Evolutionary conservation across 2,797 vertebrate species (phyloP), one percentile per base, ranked within the genome.

Genomic region (Crocodylus rhombifer): DNA sequence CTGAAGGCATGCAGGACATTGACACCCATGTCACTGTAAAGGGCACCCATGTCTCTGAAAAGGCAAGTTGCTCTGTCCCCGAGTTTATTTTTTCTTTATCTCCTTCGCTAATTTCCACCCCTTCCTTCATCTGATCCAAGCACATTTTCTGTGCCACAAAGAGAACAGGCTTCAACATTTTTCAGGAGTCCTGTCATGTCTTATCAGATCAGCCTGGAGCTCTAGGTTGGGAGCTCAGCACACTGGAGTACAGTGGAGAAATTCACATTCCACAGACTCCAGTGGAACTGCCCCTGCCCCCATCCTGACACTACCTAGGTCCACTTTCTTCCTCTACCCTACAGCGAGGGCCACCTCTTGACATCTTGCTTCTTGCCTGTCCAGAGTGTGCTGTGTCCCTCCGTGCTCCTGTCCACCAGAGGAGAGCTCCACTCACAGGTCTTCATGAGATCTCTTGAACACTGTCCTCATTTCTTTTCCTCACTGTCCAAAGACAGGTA

Each of bases 151-250:
- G 26, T 20, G 61, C 9, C 62, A 69, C 25, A 55, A 77, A 55
- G 57, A 82, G 75, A 82, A 65, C 0, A n/a, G 6, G 28, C 93
- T 67, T 30, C 75, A 92, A 62, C 28, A 14, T 80, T 81, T 88
- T 80, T 60, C 77, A 77, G 4, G 71, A 7, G 56, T 63, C 93
- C 82, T 93, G 80, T 90, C 82, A 90, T 90, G 60, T 76, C 75
- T 90, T 90, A 90, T 85, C 88, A 85, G 88, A 85, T 90, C 77
- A 64, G 77, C 21, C 67, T 93, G 80, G 79, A 87, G 71, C 55
- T 87, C 77, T 71, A 57, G 69, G 84, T 64, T 33, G 33, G 84
- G 58, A 74, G 51, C 87, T 36, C 20, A 33, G 67, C 36, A 2
- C 0, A 0, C 4, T 17, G 18, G 82, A 75, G 82, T 79, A 80